Evolutionary conservation across 2,888 invertebrate genomes (phyloP).

Genomic region (Halictus quadricinctus): DNA sequence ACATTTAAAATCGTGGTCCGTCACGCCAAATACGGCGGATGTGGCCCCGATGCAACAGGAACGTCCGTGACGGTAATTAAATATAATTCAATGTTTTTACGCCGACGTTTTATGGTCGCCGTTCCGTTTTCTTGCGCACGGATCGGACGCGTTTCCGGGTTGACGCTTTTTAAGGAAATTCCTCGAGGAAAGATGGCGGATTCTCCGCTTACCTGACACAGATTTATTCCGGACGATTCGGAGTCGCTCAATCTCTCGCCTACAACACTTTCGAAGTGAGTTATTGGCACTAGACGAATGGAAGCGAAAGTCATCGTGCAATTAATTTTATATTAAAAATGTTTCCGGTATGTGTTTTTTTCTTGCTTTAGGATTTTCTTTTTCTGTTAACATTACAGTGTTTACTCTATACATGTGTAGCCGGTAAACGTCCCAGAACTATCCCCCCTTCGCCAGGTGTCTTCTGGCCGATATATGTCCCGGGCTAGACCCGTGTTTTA

Average conservation of each 20-base stretch:
- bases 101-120: not conserved
- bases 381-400: too few relatives aligned
- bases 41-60: conserved; percentile 25
- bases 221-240: not conserved
- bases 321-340: too few relatives aligned
- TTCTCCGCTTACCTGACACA: not conserved
- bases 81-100: conserved; percentile 22
- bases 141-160: conserved; percentile 20
- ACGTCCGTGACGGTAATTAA: conserved; percentile 24
- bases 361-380: too few relatives aligned
- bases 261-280: not conserved
- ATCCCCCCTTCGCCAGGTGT: too few relatives aligned
- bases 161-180: not conserved
- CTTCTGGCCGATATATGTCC: too few relatives aligned
- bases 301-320: too few relatives aligned
- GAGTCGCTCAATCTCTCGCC: not conserved
- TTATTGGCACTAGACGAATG: not conserved
- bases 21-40: conserved; percentile 22
- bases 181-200: not conserved
- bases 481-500: too few relatives aligned
- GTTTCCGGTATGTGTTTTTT: too few relatives aligned
- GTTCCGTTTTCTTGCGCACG: not conserved
- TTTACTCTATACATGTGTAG: too few relatives aligned
- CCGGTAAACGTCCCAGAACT: too few relatives aligned
- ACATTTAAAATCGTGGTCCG: conserved; percentile 4